A percentile compares a stretch with the other conserved stretches of the same genome.
phyloP scores from a whole-genome alignment of 2,113 vertebrate species.

The Takifugu flavidus region DNA sequence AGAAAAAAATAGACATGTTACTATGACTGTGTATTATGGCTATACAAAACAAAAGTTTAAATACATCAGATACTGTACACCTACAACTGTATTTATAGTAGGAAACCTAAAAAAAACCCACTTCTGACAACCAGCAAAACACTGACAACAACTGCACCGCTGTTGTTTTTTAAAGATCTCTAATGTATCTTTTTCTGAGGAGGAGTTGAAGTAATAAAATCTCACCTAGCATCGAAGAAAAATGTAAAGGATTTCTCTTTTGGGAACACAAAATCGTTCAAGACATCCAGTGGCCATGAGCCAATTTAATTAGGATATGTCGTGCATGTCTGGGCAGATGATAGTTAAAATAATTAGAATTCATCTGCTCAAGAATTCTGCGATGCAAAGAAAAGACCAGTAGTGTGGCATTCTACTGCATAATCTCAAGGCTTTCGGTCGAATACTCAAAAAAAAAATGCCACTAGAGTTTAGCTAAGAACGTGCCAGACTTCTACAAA shows the following conservation, averaged over 20 bases:
- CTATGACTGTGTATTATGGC: no score
- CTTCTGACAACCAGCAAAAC: no score
- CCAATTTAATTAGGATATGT: conserved; percentile 1
- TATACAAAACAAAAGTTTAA: neutral
- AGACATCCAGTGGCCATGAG: neutral
- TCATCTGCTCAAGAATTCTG: neutral
- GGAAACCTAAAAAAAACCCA: no score
- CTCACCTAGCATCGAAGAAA: neutral
- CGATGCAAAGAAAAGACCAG: conserved; percentile 3
- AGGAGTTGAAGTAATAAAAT: neutral
- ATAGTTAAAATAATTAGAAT: conserved; percentile 2
- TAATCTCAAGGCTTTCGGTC: neutral
- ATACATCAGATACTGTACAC: neutral
- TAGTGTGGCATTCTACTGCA: neutral
- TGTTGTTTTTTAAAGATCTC: no score
- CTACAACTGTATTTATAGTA: no score
- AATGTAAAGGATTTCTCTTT: neutral
- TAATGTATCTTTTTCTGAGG: neutral
- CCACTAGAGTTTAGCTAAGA: neutral
- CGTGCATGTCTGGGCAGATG: neutral
- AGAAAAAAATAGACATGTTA: conserved; percentile 35
- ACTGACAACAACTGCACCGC: no score
- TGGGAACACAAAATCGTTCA: neutral
- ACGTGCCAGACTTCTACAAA: neutral
- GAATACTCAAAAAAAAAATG: neutral